These are phyloP conservation scores for Malurus elegans DNA, from an alignment of 2,113 vertebrate species.

Conservation along the genomic window DNA sequence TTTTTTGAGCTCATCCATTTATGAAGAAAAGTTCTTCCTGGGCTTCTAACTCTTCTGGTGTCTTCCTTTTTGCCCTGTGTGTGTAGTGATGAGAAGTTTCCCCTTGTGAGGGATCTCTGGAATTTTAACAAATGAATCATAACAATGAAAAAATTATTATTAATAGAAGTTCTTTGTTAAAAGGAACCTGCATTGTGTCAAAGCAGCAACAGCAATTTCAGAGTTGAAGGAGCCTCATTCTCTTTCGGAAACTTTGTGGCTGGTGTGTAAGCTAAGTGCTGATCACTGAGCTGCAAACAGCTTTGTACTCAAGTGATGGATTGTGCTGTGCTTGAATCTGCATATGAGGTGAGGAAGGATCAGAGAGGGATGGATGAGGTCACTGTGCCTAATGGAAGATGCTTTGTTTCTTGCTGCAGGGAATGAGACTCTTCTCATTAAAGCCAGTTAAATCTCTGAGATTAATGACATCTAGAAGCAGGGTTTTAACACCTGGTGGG, in stretches of 20 bases:
- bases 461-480: not conserved
- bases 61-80: not conserved
- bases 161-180: not conserved
- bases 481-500: not conserved
- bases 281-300: not conserved
- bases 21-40: not conserved
- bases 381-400: not conserved
- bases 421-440: not conserved
- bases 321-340: not conserved
- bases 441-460: not conserved
- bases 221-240: not conserved
- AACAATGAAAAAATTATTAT: not conserved
- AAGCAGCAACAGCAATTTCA: not conserved
- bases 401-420: not conserved
- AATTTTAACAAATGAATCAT: not conserved
- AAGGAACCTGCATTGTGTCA: not conserved
- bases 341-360: conserved; percentile 2
- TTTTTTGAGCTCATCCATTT: not conserved
- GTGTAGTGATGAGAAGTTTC: not conserved
- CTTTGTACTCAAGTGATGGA: conserved; percentile 35
- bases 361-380: not conserved
- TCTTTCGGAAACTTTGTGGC: not conserved
- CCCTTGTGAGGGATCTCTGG: not conserved
- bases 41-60: not conserved
- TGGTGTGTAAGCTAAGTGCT: not conserved